Evolutionary conservation across 2,113 vertebrate species (phyloP).

Genomic region (Sinosuthora webbiana): DNA sequence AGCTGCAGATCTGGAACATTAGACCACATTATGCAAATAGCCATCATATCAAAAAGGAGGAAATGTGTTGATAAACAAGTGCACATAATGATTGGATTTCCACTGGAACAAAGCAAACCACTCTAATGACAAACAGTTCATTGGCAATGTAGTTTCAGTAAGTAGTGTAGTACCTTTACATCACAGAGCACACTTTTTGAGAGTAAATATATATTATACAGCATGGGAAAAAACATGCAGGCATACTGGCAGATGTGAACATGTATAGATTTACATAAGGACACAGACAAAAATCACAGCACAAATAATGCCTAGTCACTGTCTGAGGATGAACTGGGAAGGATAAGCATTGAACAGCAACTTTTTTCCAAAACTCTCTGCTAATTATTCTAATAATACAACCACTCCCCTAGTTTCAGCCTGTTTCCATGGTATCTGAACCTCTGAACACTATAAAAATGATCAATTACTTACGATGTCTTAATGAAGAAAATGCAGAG

Average conservation of each 20-base stretch:
- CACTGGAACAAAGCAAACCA: neutral
- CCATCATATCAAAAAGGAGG: neutral
- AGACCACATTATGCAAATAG: neutral
- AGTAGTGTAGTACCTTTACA: neutral
- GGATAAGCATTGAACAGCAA: neutral
- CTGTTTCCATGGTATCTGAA: slow-evolving; percentile 34
- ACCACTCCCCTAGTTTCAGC: neutral
- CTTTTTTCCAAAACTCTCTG: neutral
- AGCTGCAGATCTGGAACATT: neutral
- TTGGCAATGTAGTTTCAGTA: neutral
- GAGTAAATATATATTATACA: neutral
- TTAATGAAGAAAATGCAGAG: slow-evolving; percentile 42
- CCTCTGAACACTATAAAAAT: slow-evolving; percentile 28
- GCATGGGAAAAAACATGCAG: neutral
- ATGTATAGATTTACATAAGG: neutral
- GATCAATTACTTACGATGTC: neutral
- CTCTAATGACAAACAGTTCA: neutral
- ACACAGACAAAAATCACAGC: neutral
- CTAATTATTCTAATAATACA: neutral
- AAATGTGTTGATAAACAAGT: neutral
- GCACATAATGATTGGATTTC: neutral
- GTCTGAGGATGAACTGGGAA: neutral
- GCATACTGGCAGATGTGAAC: neutral
- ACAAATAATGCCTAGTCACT: neutral
- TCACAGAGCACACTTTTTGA: neutral